Base-by-base conservation (phyloP, 2,888 invertebrate genomes). In the Lingula anatina region DNA sequence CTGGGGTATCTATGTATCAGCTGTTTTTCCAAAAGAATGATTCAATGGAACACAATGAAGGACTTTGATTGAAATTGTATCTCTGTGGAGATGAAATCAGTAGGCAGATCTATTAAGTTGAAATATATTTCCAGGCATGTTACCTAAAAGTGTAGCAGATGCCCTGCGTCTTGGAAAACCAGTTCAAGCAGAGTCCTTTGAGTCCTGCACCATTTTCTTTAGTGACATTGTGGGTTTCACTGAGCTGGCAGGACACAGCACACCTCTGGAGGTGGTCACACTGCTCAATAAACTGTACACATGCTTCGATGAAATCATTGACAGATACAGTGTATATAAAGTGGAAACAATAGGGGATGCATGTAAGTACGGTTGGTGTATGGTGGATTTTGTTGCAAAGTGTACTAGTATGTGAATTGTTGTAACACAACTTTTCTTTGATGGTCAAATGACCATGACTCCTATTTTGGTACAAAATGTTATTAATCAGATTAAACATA, bases 301-400 rank as follows among this genome's bases (percentile, higher is more conserved):
- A 21, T 63, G 62, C 1, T 71, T 70, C 47, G 69, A 71, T 53
- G 58, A 58, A 36, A 61, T 70, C 44, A 69, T 70, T 23, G 68
- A 69, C 49, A 59, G 58, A 44, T 65, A 65, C 46, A 59, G 66
- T 47, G 69, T 70, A 7, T 69, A 70, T 50, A 69, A 70, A 49
- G 66, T 69, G 31, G 68, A 70, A 53, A 68, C 70, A 1, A 70
- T 69, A n/a, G 69, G 68, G 5, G 69, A 71, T 52, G 68, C 69
- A 7, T 70, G 70, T 70, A 53, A 60, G 66, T 59, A 38, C 18
- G 15, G 12, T 37, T 7, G 18, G 7, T 9, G 31, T 5, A 12
- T 15, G 27, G 5, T 21, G 5, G 27, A n/a, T 15, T 15, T 18
- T n/a, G 9, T 5, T 7, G 7, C 25, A 15, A 15, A 25, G 20